phyloP scores from a whole-genome alignment of 1,140 invertebrate species.

The Oncopeltus fasciatus region DNA sequence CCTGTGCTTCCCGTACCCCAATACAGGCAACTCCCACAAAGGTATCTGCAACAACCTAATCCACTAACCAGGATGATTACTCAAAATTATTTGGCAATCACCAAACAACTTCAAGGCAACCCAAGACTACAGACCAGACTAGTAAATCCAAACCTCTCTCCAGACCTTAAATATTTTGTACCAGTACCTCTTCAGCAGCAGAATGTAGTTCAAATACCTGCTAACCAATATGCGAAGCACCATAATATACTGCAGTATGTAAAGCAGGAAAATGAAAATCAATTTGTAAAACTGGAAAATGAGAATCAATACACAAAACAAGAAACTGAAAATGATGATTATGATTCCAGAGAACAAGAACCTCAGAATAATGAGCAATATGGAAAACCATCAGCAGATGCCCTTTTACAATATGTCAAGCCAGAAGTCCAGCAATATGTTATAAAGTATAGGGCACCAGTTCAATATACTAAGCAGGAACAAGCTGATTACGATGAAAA shows the following conservation, averaged over 20 bases:
- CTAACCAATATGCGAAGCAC: background rate
- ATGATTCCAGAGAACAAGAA: background rate
- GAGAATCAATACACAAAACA: too few relatives aligned
- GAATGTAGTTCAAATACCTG: background rate
- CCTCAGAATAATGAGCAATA: background rate
- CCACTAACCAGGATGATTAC: slow-evolving; percentile 15
- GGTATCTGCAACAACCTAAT: slow-evolving; percentile 12
- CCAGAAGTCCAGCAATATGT: slow-evolving; percentile 3
- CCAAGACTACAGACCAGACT: background rate
- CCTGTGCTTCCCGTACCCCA: background rate
- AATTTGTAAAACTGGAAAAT: background rate
- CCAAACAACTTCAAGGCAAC: slow-evolving; percentile 11
- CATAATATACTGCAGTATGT: background rate
- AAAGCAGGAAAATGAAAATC: background rate
- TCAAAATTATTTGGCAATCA: slow-evolving; percentile 20
- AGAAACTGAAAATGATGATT: background rate
- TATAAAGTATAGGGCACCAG: background rate
- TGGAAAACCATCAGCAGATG: background rate
- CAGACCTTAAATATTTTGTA: background rate
- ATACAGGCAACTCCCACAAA: slow-evolving; percentile 21
- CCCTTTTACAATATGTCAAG: background rate
- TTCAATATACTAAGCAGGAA: background rate
- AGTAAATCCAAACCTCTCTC: background rate
- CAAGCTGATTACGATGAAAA: background rate
- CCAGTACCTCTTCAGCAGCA: background rate